Conservation (phyloP, 2,797 vertebrate species). For the Masticophis lateralis region DNA sequence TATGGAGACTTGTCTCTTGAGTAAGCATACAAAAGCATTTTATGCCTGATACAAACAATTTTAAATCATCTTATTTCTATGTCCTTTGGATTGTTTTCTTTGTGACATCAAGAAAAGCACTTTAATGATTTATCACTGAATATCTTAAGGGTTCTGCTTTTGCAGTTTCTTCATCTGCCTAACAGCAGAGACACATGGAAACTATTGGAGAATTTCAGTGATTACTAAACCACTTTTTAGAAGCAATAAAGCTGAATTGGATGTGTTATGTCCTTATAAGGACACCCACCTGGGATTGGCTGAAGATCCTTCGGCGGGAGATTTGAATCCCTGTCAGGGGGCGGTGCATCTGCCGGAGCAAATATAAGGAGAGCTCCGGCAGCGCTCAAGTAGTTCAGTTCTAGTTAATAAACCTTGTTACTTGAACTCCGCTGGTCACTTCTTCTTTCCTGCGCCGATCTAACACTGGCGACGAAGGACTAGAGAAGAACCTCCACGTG, state of each 20-base stretch:
- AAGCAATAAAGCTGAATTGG: not conserved
- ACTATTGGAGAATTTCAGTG: not conserved
- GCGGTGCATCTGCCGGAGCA: too few relatives aligned
- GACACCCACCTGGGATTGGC: too few relatives aligned
- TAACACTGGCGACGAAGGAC: too few relatives aligned
- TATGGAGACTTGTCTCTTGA: not conserved
- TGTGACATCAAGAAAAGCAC: not conserved
- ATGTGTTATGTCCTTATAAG: too few relatives aligned
- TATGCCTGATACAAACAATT: not conserved
- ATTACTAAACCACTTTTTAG: not conserved
- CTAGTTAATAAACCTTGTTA: too few relatives aligned
- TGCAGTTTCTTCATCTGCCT: not conserved
- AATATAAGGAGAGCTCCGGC: too few relatives aligned
- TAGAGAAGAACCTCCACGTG: too few relatives aligned
- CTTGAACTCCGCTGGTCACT: too few relatives aligned
- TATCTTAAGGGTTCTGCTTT: not conserved
- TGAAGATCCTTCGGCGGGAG: too few relatives aligned
- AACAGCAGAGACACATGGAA: not conserved
- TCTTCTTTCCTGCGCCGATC: too few relatives aligned
- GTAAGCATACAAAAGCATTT: not conserved
- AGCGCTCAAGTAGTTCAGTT: too few relatives aligned
- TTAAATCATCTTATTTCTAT: not conserved
- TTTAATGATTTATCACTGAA: not conserved
- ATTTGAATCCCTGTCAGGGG: too few relatives aligned
- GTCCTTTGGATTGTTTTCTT: not conserved